A percentile compares a stretch with the other conserved stretches of the same genome.
phyloP scores from a whole-genome alignment of 2,797 vertebrate species.

The Fratercula arctica region DNA sequence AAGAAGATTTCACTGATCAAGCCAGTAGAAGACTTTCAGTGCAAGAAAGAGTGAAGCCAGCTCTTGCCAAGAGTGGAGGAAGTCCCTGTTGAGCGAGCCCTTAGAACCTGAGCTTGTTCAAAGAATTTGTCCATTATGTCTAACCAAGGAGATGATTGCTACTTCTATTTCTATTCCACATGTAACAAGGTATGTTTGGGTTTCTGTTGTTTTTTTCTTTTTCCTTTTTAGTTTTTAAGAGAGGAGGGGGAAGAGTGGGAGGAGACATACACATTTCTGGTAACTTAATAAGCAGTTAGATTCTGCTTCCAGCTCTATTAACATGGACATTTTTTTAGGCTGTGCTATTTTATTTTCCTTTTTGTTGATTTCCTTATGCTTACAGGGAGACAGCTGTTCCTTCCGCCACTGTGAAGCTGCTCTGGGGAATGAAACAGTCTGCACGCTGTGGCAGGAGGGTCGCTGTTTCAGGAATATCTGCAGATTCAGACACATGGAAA shows the following conservation, averaged over 20 bases:
- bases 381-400: conserved; percentile 89
- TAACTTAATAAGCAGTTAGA: not conserved
- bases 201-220: not conserved
- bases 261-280: not conserved
- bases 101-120: not conserved
- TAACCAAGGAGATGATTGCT: conserved; percentile 94
- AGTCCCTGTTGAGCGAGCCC: conserved; percentile 8
- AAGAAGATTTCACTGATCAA: conserved; percentile 71
- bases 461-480: conserved; percentile 90
- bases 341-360: not conserved
- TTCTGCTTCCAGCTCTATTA: not conserved
- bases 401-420: conserved; percentile 96
- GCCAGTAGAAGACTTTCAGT: conserved; percentile 63
- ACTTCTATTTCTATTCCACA: conserved; percentile 96
- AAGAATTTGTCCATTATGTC: conserved; percentile 79
- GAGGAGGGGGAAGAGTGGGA: no score
- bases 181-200: conserved; percentile 82
- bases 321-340: rapidly evolving
- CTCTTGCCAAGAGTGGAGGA: conserved; percentile 47
- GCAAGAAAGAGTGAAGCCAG: conserved; percentile 34
- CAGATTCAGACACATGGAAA: conserved; percentile 97
- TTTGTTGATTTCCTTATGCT: not conserved
- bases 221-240: rapidly evolving
- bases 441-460: conserved; percentile 92
- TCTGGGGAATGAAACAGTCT: conserved; percentile 89